Evolutionary conservation across 2,113 vertebrate species (phyloP), one percentile per base, ranked within the genome.

Genomic region (Colossoma macropomum): DNA sequence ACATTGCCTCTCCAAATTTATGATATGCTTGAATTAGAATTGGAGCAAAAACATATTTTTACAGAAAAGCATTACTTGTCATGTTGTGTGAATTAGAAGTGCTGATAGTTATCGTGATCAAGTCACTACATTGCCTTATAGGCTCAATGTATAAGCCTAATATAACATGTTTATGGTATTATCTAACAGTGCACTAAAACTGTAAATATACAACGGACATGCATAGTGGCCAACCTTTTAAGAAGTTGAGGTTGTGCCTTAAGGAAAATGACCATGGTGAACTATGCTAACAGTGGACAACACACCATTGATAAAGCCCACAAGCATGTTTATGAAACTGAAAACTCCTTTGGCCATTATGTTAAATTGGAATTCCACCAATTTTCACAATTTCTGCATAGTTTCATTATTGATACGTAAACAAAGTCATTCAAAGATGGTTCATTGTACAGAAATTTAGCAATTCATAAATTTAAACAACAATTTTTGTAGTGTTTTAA

Each of bases 221-320:
- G 38, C 38, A 16, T 65, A 7, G 7, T 38, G 34, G 34, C 7
- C 7, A 7, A 28, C 27, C 27, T 30, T 21, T 4, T 38, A 38
- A 65, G 62, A 65, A 65, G 62, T 65, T 5, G n/a, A 30, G 27
- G 62, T 0, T 13, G 27, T 17, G 28, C 12, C 30, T 77, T 28
- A 77, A 71, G n/a, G 15, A 70, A 83, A 71, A 50, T 50, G 11
- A 50, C 27, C 48, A 5, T 34, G 19, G 23, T 79, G 50, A 81
- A 11, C 27, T 19, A 27, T 62, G 41, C 23, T 76, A 25, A 12
- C 17, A 77, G 59, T 45, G 38, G 11, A 17, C 16, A 68, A 34
- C 30, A 68, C 28, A n/a, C n/a, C 63, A 66, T 17, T 17, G 65
- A 34, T 68, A 38, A 68, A 3, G 15, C 30, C 63, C 13, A 68